phyloP scores from a whole-genome alignment of 2,113 vertebrate genomes.

The Zosterops borbonicus region DNA sequence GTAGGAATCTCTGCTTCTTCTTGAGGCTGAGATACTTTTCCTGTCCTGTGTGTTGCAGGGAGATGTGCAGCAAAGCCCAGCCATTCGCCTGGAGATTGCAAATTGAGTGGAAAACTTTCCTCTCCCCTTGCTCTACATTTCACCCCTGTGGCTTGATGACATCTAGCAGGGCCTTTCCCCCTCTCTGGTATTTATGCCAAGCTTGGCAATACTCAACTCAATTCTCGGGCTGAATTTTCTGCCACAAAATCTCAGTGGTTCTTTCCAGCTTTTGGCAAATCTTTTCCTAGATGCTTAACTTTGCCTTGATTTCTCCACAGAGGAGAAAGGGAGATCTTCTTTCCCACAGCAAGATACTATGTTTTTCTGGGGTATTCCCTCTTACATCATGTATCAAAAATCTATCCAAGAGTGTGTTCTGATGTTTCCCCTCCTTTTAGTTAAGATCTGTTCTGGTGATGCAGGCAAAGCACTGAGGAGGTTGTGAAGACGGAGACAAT shows the following conservation, averaged over 20 bases:
- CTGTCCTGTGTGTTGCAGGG: rapidly evolving
- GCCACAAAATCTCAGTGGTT: background rate
- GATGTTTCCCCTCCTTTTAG: background rate
- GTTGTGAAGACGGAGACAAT: background rate
- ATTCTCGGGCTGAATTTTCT: rapidly evolving
- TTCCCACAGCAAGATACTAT: background rate
- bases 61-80: background rate
- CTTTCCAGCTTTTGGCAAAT: background rate
- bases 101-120: background rate
- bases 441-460: background rate
- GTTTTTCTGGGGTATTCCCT: background rate
- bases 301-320: background rate
- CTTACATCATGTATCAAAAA: background rate
- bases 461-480: background rate
- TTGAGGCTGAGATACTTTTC: background rate
- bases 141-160: background rate
- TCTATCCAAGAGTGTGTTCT: background rate
- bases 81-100: background rate
- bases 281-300: background rate
- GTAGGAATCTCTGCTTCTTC: background rate
- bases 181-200: background rate
- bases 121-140: background rate
- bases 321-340: background rate
- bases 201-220: background rate
- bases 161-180: background rate